Evolutionary conservation across 2,797 vertebrate species (phyloP).

Genomic region (Notolepis coatsorum): DNA sequence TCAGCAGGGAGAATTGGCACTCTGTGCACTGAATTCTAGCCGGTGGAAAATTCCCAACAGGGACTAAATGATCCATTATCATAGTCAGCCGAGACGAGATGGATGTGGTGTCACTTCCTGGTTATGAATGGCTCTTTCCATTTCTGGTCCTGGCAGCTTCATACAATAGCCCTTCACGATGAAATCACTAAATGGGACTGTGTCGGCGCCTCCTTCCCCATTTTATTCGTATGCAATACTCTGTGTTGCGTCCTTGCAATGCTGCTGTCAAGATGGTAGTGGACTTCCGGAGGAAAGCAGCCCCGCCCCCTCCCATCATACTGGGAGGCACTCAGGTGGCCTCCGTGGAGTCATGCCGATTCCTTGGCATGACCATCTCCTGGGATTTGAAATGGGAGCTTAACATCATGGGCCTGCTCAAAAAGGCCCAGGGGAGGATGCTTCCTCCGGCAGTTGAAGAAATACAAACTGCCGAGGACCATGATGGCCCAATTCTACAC

Average conservation of each 20-base stretch:
- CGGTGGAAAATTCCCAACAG: conserved; percentile 26
- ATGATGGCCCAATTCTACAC: too few relatives aligned
- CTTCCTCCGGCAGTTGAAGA: too few relatives aligned
- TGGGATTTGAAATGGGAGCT: too few relatives aligned
- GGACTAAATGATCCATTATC: conserved; percentile 46
- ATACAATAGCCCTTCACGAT: conserved; percentile 39
- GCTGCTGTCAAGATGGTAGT: conserved; percentile 63
- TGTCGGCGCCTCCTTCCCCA: conserved; percentile 21
- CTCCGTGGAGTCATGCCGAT: too few relatives aligned
- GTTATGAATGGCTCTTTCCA: conserved; percentile 32
- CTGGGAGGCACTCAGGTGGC: too few relatives aligned
- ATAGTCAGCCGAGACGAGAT: conserved; percentile 23
- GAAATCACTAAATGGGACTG: conserved; percentile 24
- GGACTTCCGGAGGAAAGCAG: too few relatives aligned
- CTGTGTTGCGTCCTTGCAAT: conserved; percentile 34
- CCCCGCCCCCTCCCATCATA: too few relatives aligned
- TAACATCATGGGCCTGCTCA: too few relatives aligned
- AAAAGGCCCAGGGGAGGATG: too few relatives aligned
- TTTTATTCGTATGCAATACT: conserved; percentile 7
- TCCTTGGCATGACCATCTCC: too few relatives aligned
- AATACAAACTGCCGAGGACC: too few relatives aligned
- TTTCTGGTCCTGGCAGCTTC: conserved; percentile 47
- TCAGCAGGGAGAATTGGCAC: conserved; percentile 13
- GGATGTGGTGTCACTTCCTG: conserved; percentile 35
- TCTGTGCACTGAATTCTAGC: conserved; percentile 12